Base-by-base conservation (phyloP, 2,113 vertebrate species). In the Arvicanthis niloticus region DNA sequence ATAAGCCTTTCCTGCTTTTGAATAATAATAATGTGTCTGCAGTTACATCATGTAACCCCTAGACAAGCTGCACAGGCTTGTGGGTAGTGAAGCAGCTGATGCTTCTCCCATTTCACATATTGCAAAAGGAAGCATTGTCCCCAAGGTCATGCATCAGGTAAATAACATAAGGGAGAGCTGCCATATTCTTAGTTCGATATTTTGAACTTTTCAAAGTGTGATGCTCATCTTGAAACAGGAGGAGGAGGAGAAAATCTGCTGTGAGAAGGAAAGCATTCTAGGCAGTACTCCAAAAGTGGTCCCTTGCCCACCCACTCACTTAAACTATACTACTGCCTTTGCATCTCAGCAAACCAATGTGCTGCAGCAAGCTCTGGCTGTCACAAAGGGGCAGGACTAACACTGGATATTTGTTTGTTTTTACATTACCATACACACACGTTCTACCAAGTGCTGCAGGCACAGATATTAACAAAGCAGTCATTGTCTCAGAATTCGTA, bases 51-150 rank as follows among this genome's bases (percentile, higher is more conserved):
- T 51, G 53, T 51, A 87, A 78, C 82, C 89, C 91, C 77, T 19
- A 37, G 3, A 56, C 37, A 72, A 65, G 42, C 56, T 19, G 19
- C 51, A 1, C 21, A 56, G 40, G 16, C 60, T 4, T 51, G n/a
- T 92, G 76, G 31, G 67, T 81, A 95, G 45, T 0, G 0, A 53
- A 70, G 82, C 92, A 91, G 86, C 94, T 88, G 70, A 86, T 78
- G 89, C 70, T 80, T 53, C 51, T 94, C 95, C 97, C 97, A 97
- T 97, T 94, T 95, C 91, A 76, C 65, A 90, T 93, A 94, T 82
- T 48, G 62, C 78, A 53, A 65, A n/a, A 76, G 96, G 92, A 65
- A 90, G 88, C 60, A 80, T 58, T 40, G n/a, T 80, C 68, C 76
- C 53, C 29, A 22, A 73, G 85, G 94, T 92, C 92, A 56, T 1